Evolutionary conservation across 2,113 vertebrate species (phyloP).

Genomic region (Vireo altiloquus): DNA sequence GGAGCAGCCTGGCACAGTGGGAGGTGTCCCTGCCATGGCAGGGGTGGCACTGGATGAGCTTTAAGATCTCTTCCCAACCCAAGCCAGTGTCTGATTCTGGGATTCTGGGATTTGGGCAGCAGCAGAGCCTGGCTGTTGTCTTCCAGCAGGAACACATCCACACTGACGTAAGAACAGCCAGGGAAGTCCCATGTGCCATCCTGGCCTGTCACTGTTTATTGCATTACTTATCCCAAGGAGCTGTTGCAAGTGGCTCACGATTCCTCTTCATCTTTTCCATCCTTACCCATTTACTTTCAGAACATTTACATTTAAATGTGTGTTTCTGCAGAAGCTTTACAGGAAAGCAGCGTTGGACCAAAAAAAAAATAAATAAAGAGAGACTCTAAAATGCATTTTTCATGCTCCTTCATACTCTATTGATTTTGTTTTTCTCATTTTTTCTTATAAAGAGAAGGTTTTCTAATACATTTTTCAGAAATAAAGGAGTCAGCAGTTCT

Average conservation of each 20-base stretch:
- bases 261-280: slow-evolving; percentile 20
- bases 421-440: slow-evolving; percentile 71
- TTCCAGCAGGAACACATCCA: not conserved
- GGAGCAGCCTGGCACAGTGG: fast-evolving
- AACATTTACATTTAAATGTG: slow-evolving; percentile 67
- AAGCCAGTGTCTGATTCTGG: not conserved
- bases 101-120: not conserved
- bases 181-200: not conserved
- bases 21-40: not conserved
- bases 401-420: slow-evolving; percentile 74
- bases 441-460: slow-evolving; percentile 69
- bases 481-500: slow-evolving; percentile 55
- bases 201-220: not conserved
- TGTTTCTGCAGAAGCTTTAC: slow-evolving; percentile 60
- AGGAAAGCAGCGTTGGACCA: slow-evolving; percentile 46
- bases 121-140: not conserved
- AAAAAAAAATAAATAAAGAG: not conserved
- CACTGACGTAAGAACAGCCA: fast-evolving
- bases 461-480: slow-evolving; percentile 57
- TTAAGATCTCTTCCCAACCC: not conserved
- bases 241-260: not conserved
- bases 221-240: not conserved
- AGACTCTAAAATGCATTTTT: slow-evolving; percentile 75
- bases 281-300: slow-evolving; percentile 34
- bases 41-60: fast-evolving